Conservation (phyloP, 2,113 vertebrate genomes). For the Chloropsis cyanopogon region DNA sequence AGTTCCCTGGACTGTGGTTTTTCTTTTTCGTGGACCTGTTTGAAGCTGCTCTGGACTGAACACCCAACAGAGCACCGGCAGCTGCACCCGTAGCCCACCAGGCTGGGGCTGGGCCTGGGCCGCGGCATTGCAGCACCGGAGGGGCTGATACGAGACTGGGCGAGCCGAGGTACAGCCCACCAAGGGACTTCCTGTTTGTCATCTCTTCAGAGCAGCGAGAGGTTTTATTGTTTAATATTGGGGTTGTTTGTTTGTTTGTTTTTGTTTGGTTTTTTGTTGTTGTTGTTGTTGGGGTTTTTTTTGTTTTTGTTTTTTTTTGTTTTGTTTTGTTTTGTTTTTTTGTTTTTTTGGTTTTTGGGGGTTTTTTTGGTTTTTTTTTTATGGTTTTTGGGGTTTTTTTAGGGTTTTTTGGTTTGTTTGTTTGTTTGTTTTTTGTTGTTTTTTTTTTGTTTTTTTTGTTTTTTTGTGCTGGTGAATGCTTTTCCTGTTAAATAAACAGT, state of each 20-base stretch:
- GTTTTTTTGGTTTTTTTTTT: no score
- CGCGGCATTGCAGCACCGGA: neutral
- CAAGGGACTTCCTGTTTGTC: neutral
- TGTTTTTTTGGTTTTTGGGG: no score
- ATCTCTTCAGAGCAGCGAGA: neutral
- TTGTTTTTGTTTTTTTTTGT: no score
- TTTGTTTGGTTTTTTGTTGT: no score
- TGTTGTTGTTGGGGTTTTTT: no score
- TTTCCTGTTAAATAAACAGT: neutral
- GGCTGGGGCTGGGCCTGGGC: neutral
- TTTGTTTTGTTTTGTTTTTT: no score
- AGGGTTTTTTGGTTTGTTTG: no score
- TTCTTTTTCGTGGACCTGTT: neutral
- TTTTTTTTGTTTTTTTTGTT: no score
- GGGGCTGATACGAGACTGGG: neutral
- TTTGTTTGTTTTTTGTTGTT: no score
- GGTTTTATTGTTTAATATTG: neutral
- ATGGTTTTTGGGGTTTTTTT: no score
- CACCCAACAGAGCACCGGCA: neutral
- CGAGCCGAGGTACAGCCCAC: neutral
- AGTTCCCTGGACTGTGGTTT: neutral
- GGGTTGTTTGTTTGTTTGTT: no score
- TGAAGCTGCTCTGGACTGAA: neutral
- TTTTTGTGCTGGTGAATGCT: neutral
- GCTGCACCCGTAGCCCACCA: neutral